phyloP scores from a whole-genome alignment of 2,113 vertebrate species.

The Smithornis capensis region DNA sequence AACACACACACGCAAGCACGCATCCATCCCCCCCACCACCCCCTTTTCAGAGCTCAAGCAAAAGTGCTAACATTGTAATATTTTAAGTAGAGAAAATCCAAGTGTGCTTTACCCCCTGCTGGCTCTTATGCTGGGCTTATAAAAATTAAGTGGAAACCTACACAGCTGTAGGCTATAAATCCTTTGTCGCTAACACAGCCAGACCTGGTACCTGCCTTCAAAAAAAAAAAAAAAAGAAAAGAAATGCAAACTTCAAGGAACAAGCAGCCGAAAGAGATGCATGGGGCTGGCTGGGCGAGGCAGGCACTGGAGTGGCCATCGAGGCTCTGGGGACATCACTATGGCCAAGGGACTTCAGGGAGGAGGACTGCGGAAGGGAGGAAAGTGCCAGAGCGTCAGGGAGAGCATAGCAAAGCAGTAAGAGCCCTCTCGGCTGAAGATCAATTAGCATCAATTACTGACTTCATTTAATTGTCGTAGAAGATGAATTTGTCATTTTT shows the following conservation, averaged over 20 bases:
- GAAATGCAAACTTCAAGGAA: background rate
- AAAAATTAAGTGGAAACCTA: constrained; percentile 82
- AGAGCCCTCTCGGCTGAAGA: constrained; percentile 78
- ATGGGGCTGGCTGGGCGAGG: background rate
- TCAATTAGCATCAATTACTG: constrained; percentile 90
- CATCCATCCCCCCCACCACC: background rate
- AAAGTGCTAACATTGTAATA: constrained; percentile 77
- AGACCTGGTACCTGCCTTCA: constrained; percentile 68
- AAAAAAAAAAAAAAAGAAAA: background rate
- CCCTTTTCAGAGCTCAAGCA: constrained; percentile 62
- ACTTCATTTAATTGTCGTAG: constrained; percentile 90
- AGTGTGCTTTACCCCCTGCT: constrained; percentile 78
- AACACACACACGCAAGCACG: background rate
- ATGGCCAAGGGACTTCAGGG: background rate
- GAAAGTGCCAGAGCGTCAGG: constrained; percentile 30
- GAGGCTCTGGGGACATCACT: background rate
- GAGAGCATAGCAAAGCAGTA: constrained; percentile 35
- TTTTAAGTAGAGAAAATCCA: constrained; percentile 80
- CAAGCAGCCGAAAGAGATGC: background rate
- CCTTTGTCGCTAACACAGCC: constrained; percentile 65
- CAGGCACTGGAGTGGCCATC: background rate
- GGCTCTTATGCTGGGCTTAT: constrained; percentile 75
- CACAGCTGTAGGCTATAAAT: constrained; percentile 84
- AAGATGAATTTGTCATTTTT: constrained; percentile 90
- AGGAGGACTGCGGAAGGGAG: background rate